Evolutionary conservation across 53 echinoderm and acorn worm genomes (phyloP), one percentile per base, ranked within the genome.

Genomic region (Crossaster papposus): DNA sequence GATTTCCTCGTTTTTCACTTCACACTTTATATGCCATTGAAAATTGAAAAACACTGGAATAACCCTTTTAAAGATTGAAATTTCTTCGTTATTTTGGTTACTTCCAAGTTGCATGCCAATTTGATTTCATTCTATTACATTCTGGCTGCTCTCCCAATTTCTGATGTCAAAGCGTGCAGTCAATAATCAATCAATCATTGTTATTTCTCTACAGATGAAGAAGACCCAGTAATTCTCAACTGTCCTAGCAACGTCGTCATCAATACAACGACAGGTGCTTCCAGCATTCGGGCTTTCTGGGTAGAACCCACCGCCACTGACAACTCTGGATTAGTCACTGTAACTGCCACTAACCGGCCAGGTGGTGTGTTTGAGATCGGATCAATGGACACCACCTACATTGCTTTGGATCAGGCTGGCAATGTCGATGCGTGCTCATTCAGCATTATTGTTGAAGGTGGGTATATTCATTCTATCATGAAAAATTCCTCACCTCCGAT

Each of bases 361-460:
- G 68, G 68, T 28, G 22, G 11, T 28, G 68, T 68, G 0, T 68
- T 68, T 26, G 68, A 68, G 4, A 68, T 68, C 17, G 68, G 68
- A 68, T 24, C n/a, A 28, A 26, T 23, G 68, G 22, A 18, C n/a
- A 68, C 4, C n/a, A 91, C 88, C 24, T 95, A 95, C 65, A 54
- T 83, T 4, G 89, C 89, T n/a, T 51, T 72, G 2, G 95, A 95
- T 64, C 81, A 79, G 1, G 86, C 91, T 26, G 90, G 90, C 10
- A 85, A 81, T 29, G 36, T 62, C 2, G 85, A 78, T 2, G 62
- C 76, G 2, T 95, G 95, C 73, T 26, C 81, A 26, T 95, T 93
- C 44, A 29, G 72, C 44, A 84, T 95, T 23, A 93, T 64, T 54
- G 85, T 95, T 10, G 2, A 78, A 64, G 81, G 95, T 95, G 28